Evolutionary conservation across 2,113 vertebrate species (phyloP).

Genomic region (Neoarius graeffei): DNA sequence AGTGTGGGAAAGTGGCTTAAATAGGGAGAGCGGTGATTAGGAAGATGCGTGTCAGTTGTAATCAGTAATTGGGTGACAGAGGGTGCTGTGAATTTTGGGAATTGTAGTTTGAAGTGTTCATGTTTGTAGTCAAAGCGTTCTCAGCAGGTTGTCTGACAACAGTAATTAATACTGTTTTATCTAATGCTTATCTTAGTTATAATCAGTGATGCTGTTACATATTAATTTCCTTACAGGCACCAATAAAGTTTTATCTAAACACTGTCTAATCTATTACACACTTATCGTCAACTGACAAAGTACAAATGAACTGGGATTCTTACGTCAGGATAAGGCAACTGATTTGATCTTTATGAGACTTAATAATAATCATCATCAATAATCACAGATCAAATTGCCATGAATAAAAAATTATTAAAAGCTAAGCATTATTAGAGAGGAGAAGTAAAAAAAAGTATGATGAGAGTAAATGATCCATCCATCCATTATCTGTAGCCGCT

Average conservation of each 20-base stretch:
- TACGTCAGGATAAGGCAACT: neutral
- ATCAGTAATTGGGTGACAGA: too few relatives aligned
- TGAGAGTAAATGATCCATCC: neutral
- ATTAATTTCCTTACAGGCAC: neutral
- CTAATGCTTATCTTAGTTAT: too few relatives aligned
- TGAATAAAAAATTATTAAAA: neutral
- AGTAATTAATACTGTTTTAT: too few relatives aligned
- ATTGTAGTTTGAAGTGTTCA: too few relatives aligned
- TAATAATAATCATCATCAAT: neutral
- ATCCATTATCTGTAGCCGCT: too few relatives aligned
- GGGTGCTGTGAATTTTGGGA: too few relatives aligned
- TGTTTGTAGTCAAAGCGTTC: too few relatives aligned
- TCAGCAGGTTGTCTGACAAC: too few relatives aligned
- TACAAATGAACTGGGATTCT: neutral
- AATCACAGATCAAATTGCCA: neutral
- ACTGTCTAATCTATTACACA: neutral
- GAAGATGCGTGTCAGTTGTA: too few relatives aligned
- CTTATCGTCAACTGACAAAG: neutral
- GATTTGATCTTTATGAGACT: neutral
- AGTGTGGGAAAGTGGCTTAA: too few relatives aligned
- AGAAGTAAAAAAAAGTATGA: too few relatives aligned
- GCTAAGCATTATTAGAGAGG: neutral
- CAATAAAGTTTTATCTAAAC: neutral
- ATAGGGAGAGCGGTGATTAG: too few relatives aligned
- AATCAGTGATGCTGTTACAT: neutral